Base-by-base conservation (phyloP, 2,888 invertebrate genomes). In the Polydrusus tereticollis region DNA sequence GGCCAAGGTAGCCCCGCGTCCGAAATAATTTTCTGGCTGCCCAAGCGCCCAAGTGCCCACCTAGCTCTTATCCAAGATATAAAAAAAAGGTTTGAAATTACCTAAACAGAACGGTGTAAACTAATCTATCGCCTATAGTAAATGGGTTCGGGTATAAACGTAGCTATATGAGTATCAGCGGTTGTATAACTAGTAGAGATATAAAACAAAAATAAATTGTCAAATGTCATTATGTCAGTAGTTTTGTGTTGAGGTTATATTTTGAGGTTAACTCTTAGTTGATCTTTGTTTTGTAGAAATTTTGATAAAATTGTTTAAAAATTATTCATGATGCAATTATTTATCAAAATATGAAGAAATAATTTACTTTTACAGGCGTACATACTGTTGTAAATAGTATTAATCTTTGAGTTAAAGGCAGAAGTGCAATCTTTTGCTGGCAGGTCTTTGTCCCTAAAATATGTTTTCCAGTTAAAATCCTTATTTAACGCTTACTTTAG, bases 261-360 rank as follows among this genome's bases (percentile, higher is more conserved):
- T 38, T n/a, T 38, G 4, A n/a, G n/a, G 26, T 26, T 26, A 26
- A 5, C 3, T 16, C 50, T 38, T 36, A 52, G 52, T 52, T 64
- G 50, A 33, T 21, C 29, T 21, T n/a, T 64, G 2, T 21, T 3
- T 20, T 63, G 14, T 64, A 23, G 29, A 36, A 43, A 57, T 45
- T 66, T 29, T 45, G 66, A 66, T 66, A 66, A 66, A 58, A 33
- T 29, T 43, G 41, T 55, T 55, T 41, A 43, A 66, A 66, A 57
- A 23, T 65, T 41, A 65, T 23, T 52, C 33, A 43, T 65, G 66
- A 66, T 66, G 66, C 66, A 66, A 66, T 47, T 38, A 33, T 58
- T 66, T 26, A 66, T 38, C 43, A 66, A 66, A 58, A 66, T 57
- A 66, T 66, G 58, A 66, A 57, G n/a, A 29, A 45, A 23, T 23